Base-by-base conservation (phyloP, 1,140 invertebrate genomes). In the Elysia chlorotica region DNA sequence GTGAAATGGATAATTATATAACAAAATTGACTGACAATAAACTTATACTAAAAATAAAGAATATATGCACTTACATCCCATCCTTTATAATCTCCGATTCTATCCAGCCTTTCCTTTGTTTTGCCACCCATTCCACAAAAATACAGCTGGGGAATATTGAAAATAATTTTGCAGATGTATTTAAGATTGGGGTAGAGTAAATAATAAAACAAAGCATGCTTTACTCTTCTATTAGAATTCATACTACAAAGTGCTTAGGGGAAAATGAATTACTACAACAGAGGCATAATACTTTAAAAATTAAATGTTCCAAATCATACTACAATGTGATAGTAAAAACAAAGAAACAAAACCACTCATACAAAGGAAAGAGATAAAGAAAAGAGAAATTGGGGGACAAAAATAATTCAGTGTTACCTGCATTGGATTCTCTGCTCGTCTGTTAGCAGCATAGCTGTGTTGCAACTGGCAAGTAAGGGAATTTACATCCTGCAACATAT, bases 401-500 rank as follows among this genome's bases (percentile, higher is more conserved):
- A 61, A 10, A 31, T 57, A 41, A 36, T 59, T 14, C 57, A 10
- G 21, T 6, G 21, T 14, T 71, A 82, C 84, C 80, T 86, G 94
- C 75, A 97, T 85, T 1, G 98, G 97, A 75, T 93, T 90, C 23
- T 84, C 71, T 10, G 93, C 91, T 82, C 96, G 88, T 82, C 98
- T 91, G 85, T 99, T 99, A 57, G 94, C 90, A 14, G 96, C 93
- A 83, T 99, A 99, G 84, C 96, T 96, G 71, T 95, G 90, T 74
- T 95, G 89, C 76, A 99, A 91, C 89, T 99, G 98, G 87, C 98
- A 97, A 4, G 94, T 91, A 74, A 96, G 92, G 90, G 97, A 97
- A 62, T 90, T 91, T 72, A 97, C 90, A 87, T 97, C 95, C 87
- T 91, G 73, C 30, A 54, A 54, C 14, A n/a, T 63, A 4, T 35